phyloP scores from a whole-genome alignment of 2,888 invertebrate species.

The Acronicta psi region DNA sequence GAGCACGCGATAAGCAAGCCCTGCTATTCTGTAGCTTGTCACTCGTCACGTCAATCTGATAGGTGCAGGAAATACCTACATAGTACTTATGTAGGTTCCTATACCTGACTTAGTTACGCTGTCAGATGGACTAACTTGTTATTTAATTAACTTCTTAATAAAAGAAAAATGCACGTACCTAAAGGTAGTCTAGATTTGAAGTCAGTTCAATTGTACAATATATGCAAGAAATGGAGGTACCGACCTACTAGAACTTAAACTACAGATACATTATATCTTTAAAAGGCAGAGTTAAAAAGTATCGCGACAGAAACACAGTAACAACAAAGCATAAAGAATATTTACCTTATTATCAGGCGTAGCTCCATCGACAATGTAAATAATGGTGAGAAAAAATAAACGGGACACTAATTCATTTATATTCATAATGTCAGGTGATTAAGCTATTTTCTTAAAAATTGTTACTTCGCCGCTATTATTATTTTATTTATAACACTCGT shows the following conservation, averaged over 20 bases:
- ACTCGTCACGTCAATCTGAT: constrained; percentile 45
- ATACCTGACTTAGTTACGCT: background rate
- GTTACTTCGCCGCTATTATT: constrained; percentile 54
- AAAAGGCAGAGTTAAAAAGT: background rate
- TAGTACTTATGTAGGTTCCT: background rate
- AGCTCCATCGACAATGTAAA: constrained; percentile 74
- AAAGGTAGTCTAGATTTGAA: no score
- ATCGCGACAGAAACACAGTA: background rate
- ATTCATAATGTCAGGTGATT: constrained; percentile 75
- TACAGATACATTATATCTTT: background rate
- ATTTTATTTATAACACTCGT: constrained; percentile 72
- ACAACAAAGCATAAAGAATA: constrained; percentile 46
- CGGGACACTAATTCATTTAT: constrained; percentile 75
- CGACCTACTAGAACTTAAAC: background rate
- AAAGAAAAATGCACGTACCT: no score
- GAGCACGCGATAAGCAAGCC: constrained; percentile 22
- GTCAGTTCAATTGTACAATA: no score
- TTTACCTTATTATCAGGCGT: constrained; percentile 80
- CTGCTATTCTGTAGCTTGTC: constrained; percentile 20
- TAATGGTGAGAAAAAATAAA: constrained; percentile 76
- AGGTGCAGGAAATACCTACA: constrained; percentile 32
- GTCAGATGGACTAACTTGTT: background rate
- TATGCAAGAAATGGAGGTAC: background rate
- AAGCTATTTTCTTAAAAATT: constrained; percentile 53
- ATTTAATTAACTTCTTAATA: background rate